phyloP scores from a whole-genome alignment of 2,797 vertebrate genomes.

The Rousettus madagascariensis region DNA sequence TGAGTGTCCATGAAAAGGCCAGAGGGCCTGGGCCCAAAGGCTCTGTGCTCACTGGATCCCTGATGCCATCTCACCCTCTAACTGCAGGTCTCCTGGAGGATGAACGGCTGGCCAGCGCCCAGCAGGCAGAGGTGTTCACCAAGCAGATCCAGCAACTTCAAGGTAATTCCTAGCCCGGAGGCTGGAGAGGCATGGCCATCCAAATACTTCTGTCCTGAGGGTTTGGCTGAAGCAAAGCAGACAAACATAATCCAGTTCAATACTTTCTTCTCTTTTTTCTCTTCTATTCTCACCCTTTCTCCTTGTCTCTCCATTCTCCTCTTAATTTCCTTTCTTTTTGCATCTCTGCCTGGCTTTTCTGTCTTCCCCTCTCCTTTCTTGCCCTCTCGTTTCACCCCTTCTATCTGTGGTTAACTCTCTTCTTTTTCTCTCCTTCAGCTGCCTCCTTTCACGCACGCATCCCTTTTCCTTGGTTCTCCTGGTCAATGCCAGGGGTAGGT shows the following conservation, averaged over 20 bases:
- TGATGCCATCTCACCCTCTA: neutral
- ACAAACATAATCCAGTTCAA: neutral
- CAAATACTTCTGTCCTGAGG: neutral
- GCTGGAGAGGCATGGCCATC: neutral
- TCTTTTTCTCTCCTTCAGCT: neutral
- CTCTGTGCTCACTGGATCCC: neutral
- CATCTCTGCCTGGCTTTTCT: neutral
- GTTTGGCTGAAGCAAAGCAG: neutral
- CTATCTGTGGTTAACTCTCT: neutral
- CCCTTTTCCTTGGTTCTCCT: constrained; percentile 5
- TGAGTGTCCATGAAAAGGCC: constrained; percentile 61
- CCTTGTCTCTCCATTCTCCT: neutral
- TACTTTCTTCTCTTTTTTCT: neutral
- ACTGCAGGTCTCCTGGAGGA: constrained; percentile 91
- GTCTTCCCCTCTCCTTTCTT: neutral
- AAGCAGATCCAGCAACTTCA: constrained; percentile 93
- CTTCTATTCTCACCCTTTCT: neutral
- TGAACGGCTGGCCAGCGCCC: constrained; percentile 90
- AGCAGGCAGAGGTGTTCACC: constrained; percentile 93
- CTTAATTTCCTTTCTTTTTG: neutral
- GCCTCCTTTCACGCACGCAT: neutral
- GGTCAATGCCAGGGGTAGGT: neutral
- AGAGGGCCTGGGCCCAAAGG: neutral
- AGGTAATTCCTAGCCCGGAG: constrained; percentile 80
- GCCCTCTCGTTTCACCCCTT: neutral